Conservation (phyloP, 2,797 vertebrate species). For the Petrocephalus schoutedeni region DNA sequence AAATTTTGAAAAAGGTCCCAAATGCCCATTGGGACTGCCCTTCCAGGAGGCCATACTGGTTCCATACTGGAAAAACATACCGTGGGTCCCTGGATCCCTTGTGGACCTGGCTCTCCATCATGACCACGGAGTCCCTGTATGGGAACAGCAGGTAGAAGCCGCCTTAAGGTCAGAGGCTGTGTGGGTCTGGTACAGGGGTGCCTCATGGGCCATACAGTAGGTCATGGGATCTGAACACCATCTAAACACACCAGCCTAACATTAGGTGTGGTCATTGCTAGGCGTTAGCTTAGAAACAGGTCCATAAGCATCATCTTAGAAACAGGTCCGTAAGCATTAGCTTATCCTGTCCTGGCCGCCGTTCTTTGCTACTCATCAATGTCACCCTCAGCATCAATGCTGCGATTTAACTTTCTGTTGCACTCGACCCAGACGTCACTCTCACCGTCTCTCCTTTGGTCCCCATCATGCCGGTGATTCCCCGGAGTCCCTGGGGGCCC, state of each 20-base stretch:
- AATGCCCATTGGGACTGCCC: neutral
- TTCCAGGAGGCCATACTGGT: too few species aligned
- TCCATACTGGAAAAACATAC: slow-evolving; percentile 62
- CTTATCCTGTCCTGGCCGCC: neutral
- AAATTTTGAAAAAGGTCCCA: neutral
- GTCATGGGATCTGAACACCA: neutral
- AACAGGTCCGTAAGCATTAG: neutral
- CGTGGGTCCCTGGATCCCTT: slow-evolving; percentile 76
- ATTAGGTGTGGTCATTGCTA: neutral
- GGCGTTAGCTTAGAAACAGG: neutral
- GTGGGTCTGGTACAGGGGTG: neutral
- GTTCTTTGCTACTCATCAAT: neutral
- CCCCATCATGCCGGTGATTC: slow-evolving; percentile 81
- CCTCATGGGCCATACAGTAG: neutral
- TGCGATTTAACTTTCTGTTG: too few species aligned
- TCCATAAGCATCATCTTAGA: too few species aligned
- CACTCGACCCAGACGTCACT: neutral
- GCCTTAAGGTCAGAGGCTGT: neutral
- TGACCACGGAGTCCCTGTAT: slow-evolving; percentile 78
- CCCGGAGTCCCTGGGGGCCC: slow-evolving; percentile 83
- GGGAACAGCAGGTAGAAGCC: slow-evolving; percentile 19
- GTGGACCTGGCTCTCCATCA: slow-evolving; percentile 85
- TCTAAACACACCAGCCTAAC: neutral
- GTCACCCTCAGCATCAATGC: neutral
- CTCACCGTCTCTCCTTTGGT: slow-evolving; percentile 83